phyloP scores from a whole-genome alignment of 2,797 vertebrate genomes.

The Lagorchestes hirsutus region DNA sequence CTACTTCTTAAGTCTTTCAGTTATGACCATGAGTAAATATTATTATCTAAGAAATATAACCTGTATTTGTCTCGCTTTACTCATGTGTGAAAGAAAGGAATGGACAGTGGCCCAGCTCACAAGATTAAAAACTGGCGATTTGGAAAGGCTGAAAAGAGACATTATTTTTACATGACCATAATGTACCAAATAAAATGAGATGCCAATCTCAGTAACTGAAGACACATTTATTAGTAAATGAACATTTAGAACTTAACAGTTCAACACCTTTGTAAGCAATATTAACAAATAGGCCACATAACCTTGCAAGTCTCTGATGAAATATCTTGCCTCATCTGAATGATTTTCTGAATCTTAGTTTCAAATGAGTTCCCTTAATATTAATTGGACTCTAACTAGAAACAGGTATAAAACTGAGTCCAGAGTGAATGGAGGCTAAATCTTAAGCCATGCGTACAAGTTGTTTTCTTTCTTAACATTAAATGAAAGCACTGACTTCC shows the following conservation, averaged over 20 bases:
- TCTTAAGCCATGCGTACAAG: slow-evolving; percentile 10
- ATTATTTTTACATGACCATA: neutral
- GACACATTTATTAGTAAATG: neutral
- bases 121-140: neutral
- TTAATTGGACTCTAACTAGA: slow-evolving; percentile 44
- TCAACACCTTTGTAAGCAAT: slow-evolving; percentile 18
- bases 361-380: slow-evolving; percentile 38
- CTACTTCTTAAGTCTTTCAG: neutral
- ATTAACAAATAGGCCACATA: slow-evolving; percentile 5
- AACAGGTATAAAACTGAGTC: neutral
- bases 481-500: slow-evolving; percentile 12
- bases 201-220: neutral
- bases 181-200: neutral
- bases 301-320: slow-evolving; percentile 35
- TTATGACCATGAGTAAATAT: slow-evolving; percentile 6
- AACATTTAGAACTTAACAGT: neutral
- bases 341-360: slow-evolving; percentile 8
- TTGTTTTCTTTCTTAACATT: neutral
- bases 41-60: slow-evolving; percentile 7
- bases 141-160: neutral
- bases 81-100: slow-evolving; percentile 4
- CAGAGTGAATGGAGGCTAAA: neutral
- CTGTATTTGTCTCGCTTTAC: slow-evolving; percentile 2
- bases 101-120: neutral
- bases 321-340: slow-evolving; percentile 12